A percentile compares a stretch with the other conserved stretches of the same genome.
Evolutionary conservation across 35 echinoderm and acorn worm genomes (phyloP).

Genomic region (Strongylocentrotus purpuratus): DNA sequence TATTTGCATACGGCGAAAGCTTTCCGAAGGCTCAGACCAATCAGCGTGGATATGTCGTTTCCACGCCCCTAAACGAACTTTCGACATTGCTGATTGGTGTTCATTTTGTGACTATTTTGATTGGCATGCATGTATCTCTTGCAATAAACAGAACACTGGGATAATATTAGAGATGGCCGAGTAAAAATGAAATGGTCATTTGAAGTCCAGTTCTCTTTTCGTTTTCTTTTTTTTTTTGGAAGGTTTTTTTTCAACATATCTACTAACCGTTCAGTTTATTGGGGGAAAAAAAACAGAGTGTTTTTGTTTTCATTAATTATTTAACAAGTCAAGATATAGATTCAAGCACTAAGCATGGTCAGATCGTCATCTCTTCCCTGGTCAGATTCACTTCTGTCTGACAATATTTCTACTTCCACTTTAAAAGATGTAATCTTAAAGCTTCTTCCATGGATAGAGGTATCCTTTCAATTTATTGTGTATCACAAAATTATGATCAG

Average conservation of each 20-base stretch:
- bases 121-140: not conserved
- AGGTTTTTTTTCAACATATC: not conserved
- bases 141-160: not conserved
- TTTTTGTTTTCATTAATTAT: too few species aligned
- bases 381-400: too few species aligned
- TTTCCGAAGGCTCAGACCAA: not conserved
- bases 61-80: conserved; percentile 8
- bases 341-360: too few species aligned
- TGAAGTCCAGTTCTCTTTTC: not conserved
- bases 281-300: too few species aligned
- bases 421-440: too few species aligned
- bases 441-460: too few species aligned
- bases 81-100: not conserved
- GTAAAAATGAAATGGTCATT: not conserved
- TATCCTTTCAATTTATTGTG: too few species aligned
- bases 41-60: not conserved
- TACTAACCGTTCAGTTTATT: too few species aligned
- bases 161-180: not conserved
- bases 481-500: too few species aligned
- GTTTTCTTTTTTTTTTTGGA: not conserved
- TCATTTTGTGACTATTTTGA: not conserved
- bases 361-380: too few species aligned
- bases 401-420: too few species aligned
- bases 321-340: too few species aligned
- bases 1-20: conserved; percentile 6